Conservation (phyloP, 2,888 invertebrate genomes). For the Megalurothrips usitatus region DNA sequence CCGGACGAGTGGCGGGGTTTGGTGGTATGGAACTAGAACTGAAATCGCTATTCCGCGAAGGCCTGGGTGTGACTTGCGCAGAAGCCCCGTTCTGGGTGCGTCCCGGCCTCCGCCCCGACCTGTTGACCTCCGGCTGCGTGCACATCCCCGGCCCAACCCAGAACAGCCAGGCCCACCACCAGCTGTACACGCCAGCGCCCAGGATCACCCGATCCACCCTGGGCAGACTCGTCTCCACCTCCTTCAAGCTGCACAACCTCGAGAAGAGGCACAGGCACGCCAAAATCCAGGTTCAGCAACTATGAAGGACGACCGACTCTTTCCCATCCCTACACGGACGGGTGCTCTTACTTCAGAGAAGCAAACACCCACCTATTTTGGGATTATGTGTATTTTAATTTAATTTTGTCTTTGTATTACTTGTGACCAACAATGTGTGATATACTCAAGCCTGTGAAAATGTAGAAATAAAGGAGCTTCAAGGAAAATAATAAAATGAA, state of each 20-base stretch:
- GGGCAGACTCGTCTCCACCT: slow-evolving; percentile 15
- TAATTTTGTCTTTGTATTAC: background rate
- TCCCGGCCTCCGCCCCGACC: background rate
- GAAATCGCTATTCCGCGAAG: background rate
- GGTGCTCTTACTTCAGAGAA: background rate
- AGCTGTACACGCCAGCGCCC: background rate
- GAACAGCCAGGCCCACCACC: background rate
- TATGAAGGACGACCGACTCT: background rate
- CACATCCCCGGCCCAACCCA: background rate
- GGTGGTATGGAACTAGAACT: background rate
- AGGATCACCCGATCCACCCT: slow-evolving; percentile 4
- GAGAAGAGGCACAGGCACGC: slow-evolving; percentile 5
- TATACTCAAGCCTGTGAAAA: background rate
- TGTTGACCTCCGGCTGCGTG: background rate
- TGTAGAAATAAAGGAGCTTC: background rate
- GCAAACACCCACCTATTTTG: background rate
- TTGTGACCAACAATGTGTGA: slow-evolving; percentile 22
- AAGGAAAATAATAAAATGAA: background rate
- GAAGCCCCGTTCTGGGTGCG: slow-evolving; percentile 11
- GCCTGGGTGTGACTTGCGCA: background rate
- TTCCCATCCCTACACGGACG: background rate
- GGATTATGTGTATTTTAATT: background rate
- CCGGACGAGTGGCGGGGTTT: background rate
- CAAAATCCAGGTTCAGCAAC: background rate
- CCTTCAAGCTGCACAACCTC: slow-evolving; percentile 13